A percentile compares a stretch with the other conserved stretches of the same genome.
phyloP scores from a whole-genome alignment of 2,797 vertebrate genomes.

The Amazona ochrocephala region DNA sequence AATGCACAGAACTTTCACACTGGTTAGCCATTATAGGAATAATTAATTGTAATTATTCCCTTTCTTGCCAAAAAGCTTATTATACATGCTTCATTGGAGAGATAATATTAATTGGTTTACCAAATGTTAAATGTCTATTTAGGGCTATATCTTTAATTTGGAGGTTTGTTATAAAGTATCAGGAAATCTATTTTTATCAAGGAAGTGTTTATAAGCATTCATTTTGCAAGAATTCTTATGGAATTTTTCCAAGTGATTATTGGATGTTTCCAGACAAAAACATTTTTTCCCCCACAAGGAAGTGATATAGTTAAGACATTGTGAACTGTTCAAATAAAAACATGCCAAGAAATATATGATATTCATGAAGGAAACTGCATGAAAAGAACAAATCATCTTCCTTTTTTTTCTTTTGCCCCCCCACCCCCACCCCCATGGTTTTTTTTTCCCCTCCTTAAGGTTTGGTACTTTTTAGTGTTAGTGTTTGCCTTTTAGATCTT shows the following conservation, averaged over 20 bases:
- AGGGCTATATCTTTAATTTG: not conserved
- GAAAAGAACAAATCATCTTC: not conserved
- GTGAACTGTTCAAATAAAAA: not conserved
- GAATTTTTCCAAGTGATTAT: not conserved
- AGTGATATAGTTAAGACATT: not conserved
- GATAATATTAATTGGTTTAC: not conserved
- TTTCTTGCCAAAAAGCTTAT: not conserved
- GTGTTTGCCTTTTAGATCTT: not conserved
- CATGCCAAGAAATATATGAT: not conserved
- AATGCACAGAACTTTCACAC: not conserved
- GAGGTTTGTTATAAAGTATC: not conserved
- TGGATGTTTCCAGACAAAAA: not conserved
- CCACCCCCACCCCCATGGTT: too few species aligned
- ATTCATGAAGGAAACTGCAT: not conserved
- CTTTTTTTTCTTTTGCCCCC: too few species aligned
- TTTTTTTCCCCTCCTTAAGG: not conserved
- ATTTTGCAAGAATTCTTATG: not conserved
- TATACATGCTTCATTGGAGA: not conserved
- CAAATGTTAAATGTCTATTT: not conserved
- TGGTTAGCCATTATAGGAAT: not conserved
- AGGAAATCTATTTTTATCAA: not conserved
- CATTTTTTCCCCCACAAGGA: not conserved
- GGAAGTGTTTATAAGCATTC: not conserved
- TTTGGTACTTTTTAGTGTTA: not conserved
- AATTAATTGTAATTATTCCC: not conserved